Conservation (phyloP, 2,888 invertebrate genomes). For the Orchesellides sinensis region DNA sequence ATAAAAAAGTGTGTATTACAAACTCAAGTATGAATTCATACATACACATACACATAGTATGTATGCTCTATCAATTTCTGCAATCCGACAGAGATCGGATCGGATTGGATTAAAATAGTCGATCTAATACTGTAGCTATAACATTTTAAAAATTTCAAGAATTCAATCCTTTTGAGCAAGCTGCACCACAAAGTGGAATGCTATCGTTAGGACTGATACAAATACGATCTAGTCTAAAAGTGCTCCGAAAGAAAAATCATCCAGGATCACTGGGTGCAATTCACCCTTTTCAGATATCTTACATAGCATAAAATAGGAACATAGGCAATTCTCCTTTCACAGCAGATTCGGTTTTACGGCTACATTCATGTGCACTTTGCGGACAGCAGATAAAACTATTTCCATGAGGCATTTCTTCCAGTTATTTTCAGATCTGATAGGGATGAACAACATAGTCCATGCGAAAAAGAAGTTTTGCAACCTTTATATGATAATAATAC, state of each 20-base stretch:
- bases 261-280: no score
- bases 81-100: no score
- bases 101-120: no score
- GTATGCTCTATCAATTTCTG: no score
- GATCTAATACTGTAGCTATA: no score
- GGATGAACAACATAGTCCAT: background rate
- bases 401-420: background rate
- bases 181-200: no score
- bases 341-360: background rate
- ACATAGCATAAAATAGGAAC: background rate
- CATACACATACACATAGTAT: no score
- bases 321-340: background rate
- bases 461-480: background rate
- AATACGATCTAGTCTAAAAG: background rate
- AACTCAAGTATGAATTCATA: no score
- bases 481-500: background rate
- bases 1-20: no score
- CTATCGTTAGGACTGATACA: background rate
- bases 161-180: no score
- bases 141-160: no score
- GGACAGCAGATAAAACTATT: background rate
- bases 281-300: no score
- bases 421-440: background rate
- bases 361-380: background rate
- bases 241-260: background rate